phyloP scores from a whole-genome alignment of 2,797 vertebrate species.

The Pachyuromys duprasi region DNA sequence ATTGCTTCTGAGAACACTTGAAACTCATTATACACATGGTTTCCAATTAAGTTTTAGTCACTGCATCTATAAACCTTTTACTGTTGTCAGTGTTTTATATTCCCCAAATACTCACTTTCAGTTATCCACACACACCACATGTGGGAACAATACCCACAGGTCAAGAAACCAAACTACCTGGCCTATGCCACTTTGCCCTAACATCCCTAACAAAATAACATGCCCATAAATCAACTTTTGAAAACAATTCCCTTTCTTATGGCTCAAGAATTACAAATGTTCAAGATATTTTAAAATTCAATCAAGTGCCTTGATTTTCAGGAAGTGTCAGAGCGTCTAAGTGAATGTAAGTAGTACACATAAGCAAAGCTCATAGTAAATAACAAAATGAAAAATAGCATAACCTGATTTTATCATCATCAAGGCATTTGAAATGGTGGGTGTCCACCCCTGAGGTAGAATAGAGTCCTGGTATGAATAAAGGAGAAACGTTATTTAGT shows the following conservation, averaged over 20 bases:
- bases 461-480: not conserved
- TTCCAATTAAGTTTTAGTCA: not conserved
- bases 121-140: too few relatives aligned
- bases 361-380: not conserved
- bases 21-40: not conserved
- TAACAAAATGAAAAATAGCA: not conserved
- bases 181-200: not conserved
- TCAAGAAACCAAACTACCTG: not conserved
- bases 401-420: not conserved
- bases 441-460: not conserved
- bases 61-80: not conserved
- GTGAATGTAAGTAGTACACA: not conserved
- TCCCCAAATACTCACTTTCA: not conserved
- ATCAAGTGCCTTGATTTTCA: not conserved
- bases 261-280: not conserved
- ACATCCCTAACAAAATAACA: not conserved
- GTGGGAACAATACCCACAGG: not conserved
- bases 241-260: not conserved
- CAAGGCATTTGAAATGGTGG: not conserved
- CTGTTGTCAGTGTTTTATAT: not conserved
- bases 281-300: conserved; percentile 11
- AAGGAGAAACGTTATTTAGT: not conserved
- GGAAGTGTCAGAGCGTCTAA: not conserved
- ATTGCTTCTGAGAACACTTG: not conserved
- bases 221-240: not conserved